Conservation (phyloP, 2,888 invertebrate species). For the Parapristionchus giblindavisi region DNA sequence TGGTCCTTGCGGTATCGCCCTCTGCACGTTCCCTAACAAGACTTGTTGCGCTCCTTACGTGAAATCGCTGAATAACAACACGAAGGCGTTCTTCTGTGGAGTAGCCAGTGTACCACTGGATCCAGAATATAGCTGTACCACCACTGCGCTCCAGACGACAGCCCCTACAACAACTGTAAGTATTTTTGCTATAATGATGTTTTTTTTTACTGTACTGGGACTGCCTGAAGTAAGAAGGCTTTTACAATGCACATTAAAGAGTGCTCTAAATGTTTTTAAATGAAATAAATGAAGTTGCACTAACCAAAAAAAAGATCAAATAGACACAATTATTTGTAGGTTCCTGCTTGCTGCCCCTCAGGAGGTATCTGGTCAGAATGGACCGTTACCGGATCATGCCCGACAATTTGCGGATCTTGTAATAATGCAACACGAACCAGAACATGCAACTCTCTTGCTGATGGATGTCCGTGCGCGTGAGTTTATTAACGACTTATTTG, state of each 20-base stretch:
- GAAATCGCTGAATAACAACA: conserved; percentile 15
- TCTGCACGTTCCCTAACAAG: conserved; percentile 21
- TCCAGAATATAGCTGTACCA: conserved; percentile 5
- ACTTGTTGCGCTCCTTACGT: conserved; percentile 33
- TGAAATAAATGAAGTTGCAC: no score
- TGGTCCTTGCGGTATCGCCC: conserved; percentile 14
- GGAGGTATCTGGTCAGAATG: conserved; percentile 56
- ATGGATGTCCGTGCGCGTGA: conserved; percentile 46
- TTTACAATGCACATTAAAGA: no score
- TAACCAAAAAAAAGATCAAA: no score
- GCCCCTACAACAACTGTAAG: no score
- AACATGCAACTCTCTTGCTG: conserved; percentile 39
- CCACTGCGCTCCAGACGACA: background rate
- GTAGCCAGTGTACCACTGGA: background rate
- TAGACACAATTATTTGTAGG: no score
- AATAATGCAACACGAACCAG: conserved; percentile 39
- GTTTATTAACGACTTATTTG: background rate
- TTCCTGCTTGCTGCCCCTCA: conserved; percentile 45
- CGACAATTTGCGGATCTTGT: conserved; percentile 50
- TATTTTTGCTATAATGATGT: no score
- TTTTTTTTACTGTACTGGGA: no score
- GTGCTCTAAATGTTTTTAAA: no score
- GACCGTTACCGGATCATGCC: conserved; percentile 45
- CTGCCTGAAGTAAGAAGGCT: no score
- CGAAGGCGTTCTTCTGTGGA: conserved; percentile 24